Evolutionary conservation across 1,140 invertebrate genomes (phyloP), one percentile per base, ranked within the genome.

Genomic region (Dufourea novaeangliae): DNA sequence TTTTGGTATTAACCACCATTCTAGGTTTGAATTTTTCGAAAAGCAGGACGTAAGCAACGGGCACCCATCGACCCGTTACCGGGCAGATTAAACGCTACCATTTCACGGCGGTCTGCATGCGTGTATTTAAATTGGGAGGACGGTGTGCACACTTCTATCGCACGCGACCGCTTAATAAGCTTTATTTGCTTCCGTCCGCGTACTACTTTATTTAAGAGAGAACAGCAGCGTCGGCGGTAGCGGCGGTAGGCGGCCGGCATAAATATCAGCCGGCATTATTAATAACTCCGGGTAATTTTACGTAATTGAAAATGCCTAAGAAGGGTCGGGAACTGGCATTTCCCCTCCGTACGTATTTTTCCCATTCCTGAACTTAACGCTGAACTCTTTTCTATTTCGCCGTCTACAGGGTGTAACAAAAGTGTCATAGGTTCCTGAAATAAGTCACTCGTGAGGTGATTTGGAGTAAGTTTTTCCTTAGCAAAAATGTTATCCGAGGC

Each of bases 261-360:
- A 86, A 88, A 88, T 87, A 87, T 87, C 83, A 84, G 78, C 73
- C 57, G 50, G 80, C 73, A 86, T 87, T 88, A 88, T 88, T 87
- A 88, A 88, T 88, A 86, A 82, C 82, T 76, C 59, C 44, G 71
- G 71, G 85, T 87, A 87, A 87, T 88, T 88, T 85, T 52, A 72
- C 84, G 84, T 88, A 87, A 88, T 88, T 88, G 87, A 86, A 87
- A 87, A 84, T 86, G 59, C 79, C 85, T 83, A 86, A 85, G 82
- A 63, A 80, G 80, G 77, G 73, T 82, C 72, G 79, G 56, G n/a
- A n/a, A 59, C 69, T 25, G 34, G 67, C 54, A 73, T 82, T 70
- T 66, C 52, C 69, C n/a, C 59, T 56, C 7, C 57, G 57, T 2
- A 6, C 6, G 41, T 52, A 70, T 52, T 52, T n/a, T 37, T 34